Evolutionary conservation across 2,888 invertebrate genomes (phyloP), one percentile per base, ranked within the genome.

Genomic region (Lithophane semibrunnea): DNA sequence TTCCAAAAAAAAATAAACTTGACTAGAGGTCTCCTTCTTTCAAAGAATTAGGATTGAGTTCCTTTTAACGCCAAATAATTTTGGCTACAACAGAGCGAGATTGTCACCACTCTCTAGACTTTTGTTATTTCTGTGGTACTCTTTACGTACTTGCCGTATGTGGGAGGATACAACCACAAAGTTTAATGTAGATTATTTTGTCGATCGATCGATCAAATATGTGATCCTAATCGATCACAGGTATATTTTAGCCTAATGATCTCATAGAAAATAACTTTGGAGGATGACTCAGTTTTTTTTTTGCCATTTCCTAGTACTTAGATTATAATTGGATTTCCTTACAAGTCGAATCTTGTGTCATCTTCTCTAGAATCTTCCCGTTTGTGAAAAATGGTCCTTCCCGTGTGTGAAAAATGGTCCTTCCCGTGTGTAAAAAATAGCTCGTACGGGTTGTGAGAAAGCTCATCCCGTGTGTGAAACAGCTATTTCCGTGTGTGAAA

Each of bases 221-320:
- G 24, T 4, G 69, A 56, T 83, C 64, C 21, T 76, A 64, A 86
- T 86, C 82, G 78, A 86, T 84, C 86, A 86, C 61, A 52, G 60
- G 64, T 74, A 61, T 60, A 83, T 84, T 82, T 67, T 54, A 58
- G 24, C 12, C 24, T 73, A 80, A 80, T 86, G 85, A 86, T 77
- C 63, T 86, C 85, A 84, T 82, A 77, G 68, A 70, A 70, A n/a
- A 72, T 74, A 5, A n/a, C 21, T 37, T 4, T 68, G 47, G 18
- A 24, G 13, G 47, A 74, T 84, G 83, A 83, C 52, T 82, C 75
- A 82, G 44, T 16, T 8, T 52, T 37, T 44, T 79, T 49, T 58
- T 64, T 44, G 7, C 0, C 3, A 13, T 64, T 18, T 71, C 8
- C 24, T 70, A 42, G 24, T 49, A 63, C 47, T 63, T 61, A 16